A percentile compares a stretch with the other conserved stretches of the same genome.
Conservation (phyloP, 2,888 invertebrate species). For the Epirrhoe tristata region DNA sequence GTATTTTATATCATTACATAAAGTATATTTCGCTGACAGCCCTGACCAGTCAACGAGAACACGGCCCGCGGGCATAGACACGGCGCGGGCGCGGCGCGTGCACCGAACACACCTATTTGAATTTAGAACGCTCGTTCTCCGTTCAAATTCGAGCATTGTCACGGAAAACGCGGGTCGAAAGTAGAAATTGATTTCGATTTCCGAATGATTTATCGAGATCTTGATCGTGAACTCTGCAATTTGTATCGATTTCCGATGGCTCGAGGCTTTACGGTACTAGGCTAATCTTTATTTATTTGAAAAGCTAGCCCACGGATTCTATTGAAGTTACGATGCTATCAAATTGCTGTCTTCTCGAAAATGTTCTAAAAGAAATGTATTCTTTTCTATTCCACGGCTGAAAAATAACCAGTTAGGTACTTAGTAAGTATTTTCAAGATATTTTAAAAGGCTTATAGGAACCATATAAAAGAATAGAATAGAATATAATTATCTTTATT, state of each 20-base stretch:
- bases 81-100: constrained; percentile 58
- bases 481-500: no score
- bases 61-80: constrained; percentile 57
- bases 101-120: constrained; percentile 62
- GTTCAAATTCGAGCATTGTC: constrained; percentile 71
- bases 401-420: no score
- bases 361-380: constrained; percentile 4
- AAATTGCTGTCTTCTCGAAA: constrained; percentile 11
- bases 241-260: constrained; percentile 36
- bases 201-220: constrained; percentile 45
- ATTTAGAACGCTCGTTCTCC: constrained; percentile 64
- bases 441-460: no score
- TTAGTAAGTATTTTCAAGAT: no score
- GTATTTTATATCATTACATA: constrained; percentile 25
- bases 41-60: constrained; percentile 47
- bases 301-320: constrained; percentile 31
- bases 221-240: constrained; percentile 45
- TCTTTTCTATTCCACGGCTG: neutral
- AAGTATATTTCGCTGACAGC: constrained; percentile 35
- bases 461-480: no score
- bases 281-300: constrained; percentile 36
- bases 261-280: constrained; percentile 27
- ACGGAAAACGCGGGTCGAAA: constrained; percentile 57
- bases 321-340: constrained; percentile 27
- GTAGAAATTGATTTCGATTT: constrained; percentile 46